Conservation (phyloP, 2,113 vertebrate species). For the Coracopsis vasa region DNA sequence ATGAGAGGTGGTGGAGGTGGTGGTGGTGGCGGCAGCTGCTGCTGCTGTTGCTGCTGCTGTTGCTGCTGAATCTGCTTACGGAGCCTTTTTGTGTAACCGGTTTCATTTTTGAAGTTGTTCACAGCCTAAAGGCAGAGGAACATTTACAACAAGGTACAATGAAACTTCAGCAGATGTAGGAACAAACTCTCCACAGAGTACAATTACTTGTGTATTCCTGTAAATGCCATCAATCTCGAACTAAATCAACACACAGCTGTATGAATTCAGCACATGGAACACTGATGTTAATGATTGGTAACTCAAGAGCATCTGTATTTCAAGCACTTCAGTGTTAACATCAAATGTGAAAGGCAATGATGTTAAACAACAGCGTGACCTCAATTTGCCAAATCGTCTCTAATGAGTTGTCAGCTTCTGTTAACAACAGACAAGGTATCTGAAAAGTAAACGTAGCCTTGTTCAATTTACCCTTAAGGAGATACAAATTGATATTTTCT, state of each 20-base stretch:
- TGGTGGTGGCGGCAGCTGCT: fast-evolving
- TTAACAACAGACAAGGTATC: background rate
- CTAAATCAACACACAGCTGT: background rate
- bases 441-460: background rate
- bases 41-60: background rate
- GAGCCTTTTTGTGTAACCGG: constrained; percentile 80
- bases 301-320: background rate
- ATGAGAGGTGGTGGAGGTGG: constrained; percentile 11
- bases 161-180: fast-evolving
- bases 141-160: background rate
- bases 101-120: constrained; percentile 95
- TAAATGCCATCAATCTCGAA: background rate
- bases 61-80: constrained; percentile 75
- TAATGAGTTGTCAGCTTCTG: background rate
- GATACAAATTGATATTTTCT: background rate
- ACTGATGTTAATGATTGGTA: background rate
- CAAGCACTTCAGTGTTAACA: background rate
- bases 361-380: fast-evolving
- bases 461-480: background rate
- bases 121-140: constrained; percentile 81
- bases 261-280: background rate
- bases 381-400: background rate
- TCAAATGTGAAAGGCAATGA: background rate
- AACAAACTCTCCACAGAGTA: background rate
- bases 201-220: background rate